These are phyloP conservation scores for Plestiodon gilberti DNA, from an alignment of 2,113 vertebrate genomes.

Conservation along the genomic window DNA sequence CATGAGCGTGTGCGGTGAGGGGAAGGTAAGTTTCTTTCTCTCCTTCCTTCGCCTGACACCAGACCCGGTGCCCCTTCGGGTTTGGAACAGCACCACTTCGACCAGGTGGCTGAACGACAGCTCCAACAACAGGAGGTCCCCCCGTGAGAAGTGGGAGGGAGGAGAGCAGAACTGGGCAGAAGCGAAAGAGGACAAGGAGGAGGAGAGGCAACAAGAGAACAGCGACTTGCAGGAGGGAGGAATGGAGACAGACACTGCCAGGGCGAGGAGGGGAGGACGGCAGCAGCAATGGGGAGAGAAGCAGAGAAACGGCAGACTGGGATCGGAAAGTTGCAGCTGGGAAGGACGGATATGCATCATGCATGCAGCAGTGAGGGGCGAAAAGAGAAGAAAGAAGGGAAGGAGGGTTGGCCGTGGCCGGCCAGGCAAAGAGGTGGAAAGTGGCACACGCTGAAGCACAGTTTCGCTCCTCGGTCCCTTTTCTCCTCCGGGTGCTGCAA, in stretches of 20 bases:
- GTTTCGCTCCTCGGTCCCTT: too few species aligned
- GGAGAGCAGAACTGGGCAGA: not conserved
- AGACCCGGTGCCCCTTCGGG: not conserved
- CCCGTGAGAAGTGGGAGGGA: not conserved
- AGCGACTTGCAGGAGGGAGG: not conserved
- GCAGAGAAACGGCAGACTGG: not conserved
- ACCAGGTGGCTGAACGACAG: not conserved
- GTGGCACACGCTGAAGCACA: not conserved
- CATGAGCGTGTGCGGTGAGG: not conserved
- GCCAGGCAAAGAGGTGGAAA: not conserved
- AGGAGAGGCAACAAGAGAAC: rapidly evolving
- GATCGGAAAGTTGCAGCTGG: not conserved
- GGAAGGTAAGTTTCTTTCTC: not conserved
- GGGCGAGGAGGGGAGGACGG: not conserved
- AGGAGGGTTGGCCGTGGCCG: not conserved
- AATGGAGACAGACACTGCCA: rapidly evolving
- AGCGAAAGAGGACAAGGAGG: not conserved
- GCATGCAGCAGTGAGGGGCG: not conserved
- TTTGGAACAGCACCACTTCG: not conserved
- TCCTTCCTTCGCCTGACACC: not conserved
- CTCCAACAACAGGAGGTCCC: not conserved
- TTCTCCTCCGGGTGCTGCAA: too few species aligned
- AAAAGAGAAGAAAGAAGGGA: too few species aligned
- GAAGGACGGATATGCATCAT: not conserved
- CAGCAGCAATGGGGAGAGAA: too few species aligned